phyloP scores from a whole-genome alignment of 2,113 vertebrate genomes.

The Cyprichromis sp. region DNA sequence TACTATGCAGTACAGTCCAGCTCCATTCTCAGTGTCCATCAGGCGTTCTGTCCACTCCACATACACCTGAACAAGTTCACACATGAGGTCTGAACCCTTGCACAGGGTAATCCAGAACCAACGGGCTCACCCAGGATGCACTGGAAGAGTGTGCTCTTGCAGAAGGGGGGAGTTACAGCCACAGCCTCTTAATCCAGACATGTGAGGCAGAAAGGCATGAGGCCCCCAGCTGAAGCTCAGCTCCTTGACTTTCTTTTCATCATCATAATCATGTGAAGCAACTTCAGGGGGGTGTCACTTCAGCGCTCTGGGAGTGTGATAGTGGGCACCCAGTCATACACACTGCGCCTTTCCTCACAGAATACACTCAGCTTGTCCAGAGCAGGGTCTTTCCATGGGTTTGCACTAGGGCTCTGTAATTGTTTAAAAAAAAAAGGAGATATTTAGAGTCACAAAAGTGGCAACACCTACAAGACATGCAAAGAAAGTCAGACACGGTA shows the following conservation, averaged over 20 bases:
- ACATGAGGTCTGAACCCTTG: constrained; percentile 62
- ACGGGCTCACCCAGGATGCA: constrained; percentile 49
- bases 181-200: constrained; percentile 69
- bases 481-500: background rate
- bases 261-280: constrained; percentile 14
- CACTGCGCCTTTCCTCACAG: constrained; percentile 87
- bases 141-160: constrained; percentile 11
- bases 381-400: constrained; percentile 86
- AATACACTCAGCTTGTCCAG: constrained; percentile 86
- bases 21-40: constrained; percentile 53
- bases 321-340: constrained; percentile 91
- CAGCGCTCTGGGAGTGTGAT: constrained; percentile 89
- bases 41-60: constrained; percentile 40
- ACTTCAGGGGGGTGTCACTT: background rate
- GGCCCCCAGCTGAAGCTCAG: constrained; percentile 64
- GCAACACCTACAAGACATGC: background rate
- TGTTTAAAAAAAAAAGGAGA: background rate
- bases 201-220: constrained; percentile 63
- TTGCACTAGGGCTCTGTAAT: constrained; percentile 83
- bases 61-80: constrained; percentile 69
- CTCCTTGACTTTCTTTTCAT: constrained; percentile 59
- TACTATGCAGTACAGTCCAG: constrained; percentile 15
- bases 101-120: constrained; percentile 74
- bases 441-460: background rate
- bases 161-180: constrained; percentile 17